Conservation (phyloP, 1,140 invertebrate genomes). For the Cecropterus lyciades region DNA sequence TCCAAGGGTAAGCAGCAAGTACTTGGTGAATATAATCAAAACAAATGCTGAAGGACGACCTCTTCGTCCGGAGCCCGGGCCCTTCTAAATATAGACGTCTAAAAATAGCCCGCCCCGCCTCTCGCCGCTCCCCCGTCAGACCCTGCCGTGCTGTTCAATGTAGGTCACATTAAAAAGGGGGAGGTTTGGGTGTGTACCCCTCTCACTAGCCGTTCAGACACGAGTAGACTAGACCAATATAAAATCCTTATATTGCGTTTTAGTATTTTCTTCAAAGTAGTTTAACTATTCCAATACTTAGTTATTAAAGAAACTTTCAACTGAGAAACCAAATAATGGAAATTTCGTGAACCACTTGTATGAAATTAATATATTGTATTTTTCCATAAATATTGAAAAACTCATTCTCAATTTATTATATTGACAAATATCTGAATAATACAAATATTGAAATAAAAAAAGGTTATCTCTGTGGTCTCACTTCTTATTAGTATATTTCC, state of each 20-base stretch:
- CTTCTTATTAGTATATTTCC: background rate
- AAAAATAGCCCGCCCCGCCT: constrained; percentile 56
- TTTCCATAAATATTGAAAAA: too few species aligned
- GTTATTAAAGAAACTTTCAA: too few species aligned
- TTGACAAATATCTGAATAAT: too few species aligned
- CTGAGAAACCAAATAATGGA: too few species aligned
- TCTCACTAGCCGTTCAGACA: background rate
- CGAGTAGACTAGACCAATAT: background rate
- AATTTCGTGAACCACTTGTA: too few species aligned
- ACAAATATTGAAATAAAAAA: too few species aligned
- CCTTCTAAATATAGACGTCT: constrained; percentile 66
- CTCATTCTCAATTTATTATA: too few species aligned
- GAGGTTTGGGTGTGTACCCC: constrained; percentile 2
- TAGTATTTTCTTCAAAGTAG: background rate
- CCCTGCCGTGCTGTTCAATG: constrained; percentile 29
- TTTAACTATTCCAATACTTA: background rate
- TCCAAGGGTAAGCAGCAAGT: constrained; percentile 3
- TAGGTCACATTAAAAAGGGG: constrained; percentile 51
- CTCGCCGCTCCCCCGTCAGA: constrained; percentile 16
- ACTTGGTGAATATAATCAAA: constrained; percentile 32
- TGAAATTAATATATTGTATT: too few species aligned
- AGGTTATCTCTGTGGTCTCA: too few species aligned
- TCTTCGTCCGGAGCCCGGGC: constrained; percentile 48
- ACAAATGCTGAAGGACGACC: constrained; percentile 44
- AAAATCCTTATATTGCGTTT: background rate